Base-by-base conservation (phyloP, 1,140 invertebrate genomes). In the Tetraneura akinire region DNA sequence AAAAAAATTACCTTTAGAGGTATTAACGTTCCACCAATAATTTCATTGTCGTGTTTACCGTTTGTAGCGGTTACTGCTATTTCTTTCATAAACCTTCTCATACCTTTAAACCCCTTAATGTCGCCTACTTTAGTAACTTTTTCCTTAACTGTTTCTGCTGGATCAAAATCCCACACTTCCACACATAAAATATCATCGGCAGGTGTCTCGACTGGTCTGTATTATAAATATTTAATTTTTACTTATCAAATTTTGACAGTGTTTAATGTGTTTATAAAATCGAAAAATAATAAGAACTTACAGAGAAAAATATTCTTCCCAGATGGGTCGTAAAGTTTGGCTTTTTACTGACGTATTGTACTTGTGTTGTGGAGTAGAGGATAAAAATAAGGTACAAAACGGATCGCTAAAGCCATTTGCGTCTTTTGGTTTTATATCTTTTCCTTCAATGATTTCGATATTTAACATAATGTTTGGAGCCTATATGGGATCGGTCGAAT, bases 271-370 rank as follows among this genome's bases (percentile, higher is more conserved):
- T n/a, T n/a, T n/a, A n/a, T n/a, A n/a, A n/a, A n/a, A n/a, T n/a
- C 16, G n/a, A n/a, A 10, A 16, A 51, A 51, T 18, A 51, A 51
- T 26, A 68, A 29, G 21, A n/a, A 92, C 94, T 93, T 88, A 97
- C 96, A 98, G 90, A 85, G 95, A 94, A 87, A 98, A 98, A 87
- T 96, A 93, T 87, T 99, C 96, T 85, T 98, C 96, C 96, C 97
- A 99, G 23, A 91, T 87, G 0, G 97, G 97, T 86, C 92, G 92
- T 6, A 98, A 87, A 1, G 96, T 98, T 82, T 89, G 90, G 9
- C 91, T 88, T 87, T 97, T 98, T 1, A 98, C 96, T 13, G 94
- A 93, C 21, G 96, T 97, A 81, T 94, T 95, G 83, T 93, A 94
- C 82, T 92, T 89, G 83, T 91, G 90, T 1, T 91, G 90, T 2